Conservation (phyloP, 1,140 invertebrate genomes). For the Leptinotarsa lineolata region DNA sequence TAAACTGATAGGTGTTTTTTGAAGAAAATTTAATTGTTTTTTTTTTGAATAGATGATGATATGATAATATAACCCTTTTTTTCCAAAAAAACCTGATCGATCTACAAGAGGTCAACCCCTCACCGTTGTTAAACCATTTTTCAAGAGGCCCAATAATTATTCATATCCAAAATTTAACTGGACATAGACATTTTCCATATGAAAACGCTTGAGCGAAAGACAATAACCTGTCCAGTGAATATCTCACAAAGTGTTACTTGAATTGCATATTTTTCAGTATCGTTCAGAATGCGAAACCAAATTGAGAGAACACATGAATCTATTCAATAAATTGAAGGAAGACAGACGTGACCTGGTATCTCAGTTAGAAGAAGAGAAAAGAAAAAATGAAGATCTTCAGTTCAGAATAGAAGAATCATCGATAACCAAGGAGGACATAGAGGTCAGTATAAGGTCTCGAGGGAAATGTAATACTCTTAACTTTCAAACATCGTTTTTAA, state of each 20-base stretch:
- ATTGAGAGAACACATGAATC: slow-evolving; percentile 53
- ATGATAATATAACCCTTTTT: too few relatives aligned
- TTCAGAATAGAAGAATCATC: slow-evolving; percentile 91
- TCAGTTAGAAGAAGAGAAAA: slow-evolving; percentile 82
- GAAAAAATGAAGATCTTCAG: slow-evolving; percentile 88
- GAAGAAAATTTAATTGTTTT: too few relatives aligned
- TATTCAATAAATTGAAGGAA: slow-evolving; percentile 62
- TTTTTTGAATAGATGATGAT: too few relatives aligned
- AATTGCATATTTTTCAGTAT: slow-evolving; percentile 53
- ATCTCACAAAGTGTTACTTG: too few relatives aligned
- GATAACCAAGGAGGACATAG: slow-evolving; percentile 76
- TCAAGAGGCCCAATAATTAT: too few relatives aligned
- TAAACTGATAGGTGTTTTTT: too few relatives aligned
- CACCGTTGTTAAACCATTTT: too few relatives aligned
- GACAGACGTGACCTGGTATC: slow-evolving; percentile 69
- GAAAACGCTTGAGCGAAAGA: too few relatives aligned
- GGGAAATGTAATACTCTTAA: neutral
- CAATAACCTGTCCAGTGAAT: too few relatives aligned
- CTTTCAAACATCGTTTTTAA: slow-evolving; percentile 9
- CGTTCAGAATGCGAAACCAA: slow-evolving; percentile 63
- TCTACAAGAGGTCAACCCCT: too few relatives aligned
- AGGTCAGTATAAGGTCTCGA: slow-evolving; percentile 62
- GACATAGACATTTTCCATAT: neutral
- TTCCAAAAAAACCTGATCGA: too few relatives aligned
- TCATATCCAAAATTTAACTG: too few relatives aligned